A percentile compares a stretch with the other conserved stretches of the same genome.
These are phyloP conservation scores for Drosophila ananassae DNA, from an alignment of 1,140 invertebrate genomes.

Conservation along the genomic window DNA sequence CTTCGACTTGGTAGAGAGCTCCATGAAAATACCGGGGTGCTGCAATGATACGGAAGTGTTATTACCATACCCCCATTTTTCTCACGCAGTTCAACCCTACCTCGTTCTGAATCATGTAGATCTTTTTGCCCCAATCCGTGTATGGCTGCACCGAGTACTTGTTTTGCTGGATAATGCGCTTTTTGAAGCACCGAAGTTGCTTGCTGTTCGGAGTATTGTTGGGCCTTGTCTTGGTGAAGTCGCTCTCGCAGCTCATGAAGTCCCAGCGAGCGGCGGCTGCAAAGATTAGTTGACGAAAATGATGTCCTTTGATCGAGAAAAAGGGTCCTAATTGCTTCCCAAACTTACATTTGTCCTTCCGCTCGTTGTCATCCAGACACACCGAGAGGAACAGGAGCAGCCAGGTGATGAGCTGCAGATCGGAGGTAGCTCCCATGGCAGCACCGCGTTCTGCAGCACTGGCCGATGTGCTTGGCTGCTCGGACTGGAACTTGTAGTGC, in stretches of 20 bases:
- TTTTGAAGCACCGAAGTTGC: conserved; percentile 79
- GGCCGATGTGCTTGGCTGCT: conserved; percentile 79
- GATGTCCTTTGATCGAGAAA: too few species aligned
- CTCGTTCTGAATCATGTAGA: conserved; percentile 83
- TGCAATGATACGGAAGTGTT: conserved; percentile 5
- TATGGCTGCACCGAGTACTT: conserved; percentile 84
- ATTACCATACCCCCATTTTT: not conserved
- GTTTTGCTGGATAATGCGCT: conserved; percentile 85
- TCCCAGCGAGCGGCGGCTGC: conserved; percentile 89
- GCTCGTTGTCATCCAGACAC: conserved; percentile 86
- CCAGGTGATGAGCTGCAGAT: conserved; percentile 91
- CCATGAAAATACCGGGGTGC: conserved; percentile 84
- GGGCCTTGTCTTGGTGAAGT: conserved; percentile 81
- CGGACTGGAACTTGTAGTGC: conserved; percentile 72
- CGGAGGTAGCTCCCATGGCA: conserved; percentile 85
- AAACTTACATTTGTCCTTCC: conserved; percentile 83
- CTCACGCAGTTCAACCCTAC: conserved; percentile 16
- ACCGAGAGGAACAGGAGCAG: conserved; percentile 91
- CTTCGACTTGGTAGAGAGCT: conserved; percentile 76
- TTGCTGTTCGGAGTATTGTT: conserved; percentile 68
- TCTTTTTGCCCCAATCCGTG: conserved; percentile 83
- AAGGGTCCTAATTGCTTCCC: conserved; percentile 8
- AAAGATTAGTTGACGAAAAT: conserved; percentile 8
- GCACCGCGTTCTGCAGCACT: conserved; percentile 62
- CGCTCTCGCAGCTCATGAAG: conserved; percentile 90